A percentile compares a stretch with the other conserved stretches of the same genome.
phyloP scores from a whole-genome alignment of 2,888 invertebrate genomes.

The Ethmia dodecea region DNA sequence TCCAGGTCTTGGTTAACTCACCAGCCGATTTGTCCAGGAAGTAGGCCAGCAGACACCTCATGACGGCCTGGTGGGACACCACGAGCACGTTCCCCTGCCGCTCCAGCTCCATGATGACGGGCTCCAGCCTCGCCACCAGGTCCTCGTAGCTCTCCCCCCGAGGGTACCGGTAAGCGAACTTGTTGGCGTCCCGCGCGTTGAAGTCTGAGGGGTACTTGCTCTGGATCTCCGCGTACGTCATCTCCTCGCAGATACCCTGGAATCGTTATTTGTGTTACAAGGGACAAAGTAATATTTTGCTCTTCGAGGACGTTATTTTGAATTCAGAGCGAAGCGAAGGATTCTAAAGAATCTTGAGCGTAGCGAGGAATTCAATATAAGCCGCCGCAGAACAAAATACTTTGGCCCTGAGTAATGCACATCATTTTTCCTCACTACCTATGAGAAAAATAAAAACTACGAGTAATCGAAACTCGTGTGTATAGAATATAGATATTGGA shows the following conservation, averaged over 20 bases:
- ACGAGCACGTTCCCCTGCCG: slow-evolving; percentile 97
- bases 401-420: no score
- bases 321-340: no score
- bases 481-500: no score
- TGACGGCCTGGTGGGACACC: slow-evolving; percentile 97
- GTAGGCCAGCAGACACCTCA: slow-evolving; percentile 97
- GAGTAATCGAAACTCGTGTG: no score
- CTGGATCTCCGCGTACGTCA: slow-evolving; percentile 98
- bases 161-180: slow-evolving; percentile 94
- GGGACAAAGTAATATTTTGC: no score
- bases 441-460: no score
- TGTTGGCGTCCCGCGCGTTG: slow-evolving; percentile 95
- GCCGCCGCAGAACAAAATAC: no score
- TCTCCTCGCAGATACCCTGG: slow-evolving; percentile 98
- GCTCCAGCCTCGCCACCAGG: slow-evolving; percentile 97
- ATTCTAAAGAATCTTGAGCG: no score
- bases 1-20: no score
- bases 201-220: slow-evolving; percentile 97
- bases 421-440: no score
- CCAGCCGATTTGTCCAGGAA: slow-evolving; percentile 97
- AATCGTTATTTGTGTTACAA: slow-evolving; percentile 1
- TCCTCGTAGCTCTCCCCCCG: slow-evolving; percentile 98
- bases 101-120: slow-evolving; percentile 99
- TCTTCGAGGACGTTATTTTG: no score
- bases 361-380: no score